Conservation (phyloP, 1,140 invertebrate species). For the Plodia interpunctella region DNA sequence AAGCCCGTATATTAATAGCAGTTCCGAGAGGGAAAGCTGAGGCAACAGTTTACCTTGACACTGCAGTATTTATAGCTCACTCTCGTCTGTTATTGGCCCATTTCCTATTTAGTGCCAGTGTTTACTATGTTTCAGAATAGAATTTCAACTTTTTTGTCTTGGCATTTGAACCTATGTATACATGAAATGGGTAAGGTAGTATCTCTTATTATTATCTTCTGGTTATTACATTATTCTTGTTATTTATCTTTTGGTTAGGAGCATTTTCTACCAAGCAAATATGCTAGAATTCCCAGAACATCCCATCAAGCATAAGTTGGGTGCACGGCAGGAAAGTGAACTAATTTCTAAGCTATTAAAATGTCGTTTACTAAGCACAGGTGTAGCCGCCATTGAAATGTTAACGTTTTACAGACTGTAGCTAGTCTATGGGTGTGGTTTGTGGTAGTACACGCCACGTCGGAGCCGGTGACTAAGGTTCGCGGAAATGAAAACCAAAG, state of each 20-base stretch:
- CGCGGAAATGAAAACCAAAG: neutral
- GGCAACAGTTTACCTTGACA: constrained; percentile 63
- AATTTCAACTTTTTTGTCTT: neutral
- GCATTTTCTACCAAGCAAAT: neutral
- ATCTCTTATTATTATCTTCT: too few species aligned
- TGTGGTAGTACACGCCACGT: neutral
- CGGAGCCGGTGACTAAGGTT: neutral
- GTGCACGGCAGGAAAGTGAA: too few species aligned
- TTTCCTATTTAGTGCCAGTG: constrained; percentile 22
- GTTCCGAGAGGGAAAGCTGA: constrained; percentile 51
- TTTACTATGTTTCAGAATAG: constrained; percentile 2
- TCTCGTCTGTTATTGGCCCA: constrained; percentile 36
- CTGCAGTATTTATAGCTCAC: constrained; percentile 58
- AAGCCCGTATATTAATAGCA: neutral
- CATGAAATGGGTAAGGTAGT: too few species aligned
- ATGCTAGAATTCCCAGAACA: neutral
- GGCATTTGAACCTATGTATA: neutral
- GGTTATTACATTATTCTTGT: neutral
- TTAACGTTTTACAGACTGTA: neutral
- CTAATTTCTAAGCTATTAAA: too few species aligned
- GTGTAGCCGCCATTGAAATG: too few species aligned
- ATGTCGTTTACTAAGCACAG: too few species aligned
- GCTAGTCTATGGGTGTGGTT: neutral
- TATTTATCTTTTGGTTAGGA: neutral
- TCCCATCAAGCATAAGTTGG: too few species aligned